A percentile compares a stretch with the other conserved stretches of the same genome.
Conservation (phyloP, 2,113 vertebrate species). For the Carlito syrichta region DNA sequence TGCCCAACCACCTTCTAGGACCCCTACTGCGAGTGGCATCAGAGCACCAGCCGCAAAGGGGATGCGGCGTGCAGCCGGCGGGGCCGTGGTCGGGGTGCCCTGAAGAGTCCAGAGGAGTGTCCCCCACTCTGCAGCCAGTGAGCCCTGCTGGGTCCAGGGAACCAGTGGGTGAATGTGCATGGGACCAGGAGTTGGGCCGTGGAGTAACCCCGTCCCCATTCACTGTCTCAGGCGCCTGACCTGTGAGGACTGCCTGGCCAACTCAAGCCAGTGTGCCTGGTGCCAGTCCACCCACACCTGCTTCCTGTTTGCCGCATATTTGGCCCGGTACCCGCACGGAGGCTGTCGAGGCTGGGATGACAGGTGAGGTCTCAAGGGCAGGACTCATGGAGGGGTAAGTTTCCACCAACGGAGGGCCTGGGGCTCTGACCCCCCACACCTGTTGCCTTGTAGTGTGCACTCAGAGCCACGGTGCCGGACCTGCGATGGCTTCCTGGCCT, state of each 20-base stretch:
- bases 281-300: constrained; percentile 93
- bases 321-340: constrained; percentile 93
- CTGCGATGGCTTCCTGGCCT: constrained; percentile 86
- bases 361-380: constrained; percentile 80
- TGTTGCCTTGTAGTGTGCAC: constrained; percentile 84
- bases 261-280: constrained; percentile 96
- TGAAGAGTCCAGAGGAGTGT: constrained; percentile 85
- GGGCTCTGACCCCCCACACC: background rate
- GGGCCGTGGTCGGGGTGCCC: constrained; percentile 87
- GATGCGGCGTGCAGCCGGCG: constrained; percentile 91
- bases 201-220: background rate
- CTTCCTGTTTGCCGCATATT: constrained; percentile 93
- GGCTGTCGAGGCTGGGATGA: constrained; percentile 95
- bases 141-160: constrained; percentile 55
- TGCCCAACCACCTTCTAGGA: constrained; percentile 78
- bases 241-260: constrained; percentile 91
- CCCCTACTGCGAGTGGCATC: constrained; percentile 93
- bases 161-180: accelerated
- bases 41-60: constrained; percentile 91
- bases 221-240: constrained; percentile 84
- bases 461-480: constrained; percentile 91
- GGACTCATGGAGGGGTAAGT: background rate
- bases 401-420: accelerated
- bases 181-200: accelerated
- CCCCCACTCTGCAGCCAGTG: constrained; percentile 92